phyloP scores from a whole-genome alignment of 2,113 vertebrate genomes.

The Sander lucioperca region DNA sequence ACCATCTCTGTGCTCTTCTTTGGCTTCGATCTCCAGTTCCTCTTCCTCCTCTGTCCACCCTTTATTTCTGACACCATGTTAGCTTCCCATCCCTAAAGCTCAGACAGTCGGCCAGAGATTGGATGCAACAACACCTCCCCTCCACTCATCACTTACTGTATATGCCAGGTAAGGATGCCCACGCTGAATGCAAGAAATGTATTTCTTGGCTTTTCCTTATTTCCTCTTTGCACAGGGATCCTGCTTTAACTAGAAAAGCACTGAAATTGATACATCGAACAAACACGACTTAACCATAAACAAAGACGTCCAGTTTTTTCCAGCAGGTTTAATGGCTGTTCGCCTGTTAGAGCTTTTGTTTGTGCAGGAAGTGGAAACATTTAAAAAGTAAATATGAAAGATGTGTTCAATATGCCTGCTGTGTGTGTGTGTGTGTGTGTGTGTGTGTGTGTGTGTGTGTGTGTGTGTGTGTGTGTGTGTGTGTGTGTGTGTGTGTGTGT shows the following conservation, averaged over 20 bases:
- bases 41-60: background rate
- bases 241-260: background rate
- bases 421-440: constrained; percentile 23
- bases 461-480: constrained; percentile 21
- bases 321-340: constrained; percentile 10
- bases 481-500: constrained; percentile 22
- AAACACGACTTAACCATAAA: background rate
- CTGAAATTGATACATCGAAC: constrained; percentile 4
- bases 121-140: background rate
- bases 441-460: constrained; percentile 33
- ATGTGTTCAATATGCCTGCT: constrained; percentile 35
- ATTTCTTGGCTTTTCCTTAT: background rate
- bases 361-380: constrained; percentile 13
- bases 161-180: constrained; percentile 26
- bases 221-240: background rate
- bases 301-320: constrained; percentile 13
- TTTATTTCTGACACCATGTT: background rate
- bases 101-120: background rate
- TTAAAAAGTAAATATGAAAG: constrained; percentile 28
- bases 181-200: background rate
- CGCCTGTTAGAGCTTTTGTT: constrained; percentile 19
- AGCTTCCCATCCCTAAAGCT: background rate
- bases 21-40: background rate
- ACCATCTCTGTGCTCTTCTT: background rate
- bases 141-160: constrained; percentile 2